Conservation (phyloP, 2,888 invertebrate species). For the Synergus umbraculus region DNA sequence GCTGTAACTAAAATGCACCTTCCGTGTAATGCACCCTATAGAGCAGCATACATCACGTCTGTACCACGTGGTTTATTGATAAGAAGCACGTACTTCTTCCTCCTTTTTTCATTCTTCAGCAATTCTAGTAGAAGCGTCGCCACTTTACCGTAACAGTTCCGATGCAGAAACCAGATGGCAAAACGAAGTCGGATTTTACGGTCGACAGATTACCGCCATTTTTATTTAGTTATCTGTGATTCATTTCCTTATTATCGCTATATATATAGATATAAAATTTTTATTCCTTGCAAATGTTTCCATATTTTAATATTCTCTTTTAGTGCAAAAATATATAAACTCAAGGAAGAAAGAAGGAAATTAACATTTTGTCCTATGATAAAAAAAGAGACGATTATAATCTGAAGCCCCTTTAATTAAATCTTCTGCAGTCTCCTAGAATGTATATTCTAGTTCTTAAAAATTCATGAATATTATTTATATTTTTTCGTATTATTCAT, state of each 20-base stretch:
- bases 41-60: constrained; percentile 23
- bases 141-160: constrained; percentile 16
- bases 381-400: no score
- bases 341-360: neutral
- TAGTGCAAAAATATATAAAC: neutral
- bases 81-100: constrained; percentile 29
- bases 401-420: no score
- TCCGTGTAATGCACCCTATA: constrained; percentile 28
- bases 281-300: neutral
- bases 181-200: neutral
- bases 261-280: neutral
- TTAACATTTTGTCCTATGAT: neutral
- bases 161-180: constrained; percentile 14
- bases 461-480: no score
- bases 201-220: neutral
- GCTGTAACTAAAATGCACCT: constrained; percentile 36
- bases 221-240: neutral
- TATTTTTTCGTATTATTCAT: no score
- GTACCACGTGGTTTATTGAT: constrained; percentile 33
- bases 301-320: neutral
- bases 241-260: neutral
- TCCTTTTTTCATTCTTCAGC: constrained; percentile 3
- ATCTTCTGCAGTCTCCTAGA: no score
- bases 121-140: constrained; percentile 2
- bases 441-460: no score